phyloP scores from a whole-genome alignment of 2,888 invertebrate genomes.

The Hirtodrosophila duncani region DNA sequence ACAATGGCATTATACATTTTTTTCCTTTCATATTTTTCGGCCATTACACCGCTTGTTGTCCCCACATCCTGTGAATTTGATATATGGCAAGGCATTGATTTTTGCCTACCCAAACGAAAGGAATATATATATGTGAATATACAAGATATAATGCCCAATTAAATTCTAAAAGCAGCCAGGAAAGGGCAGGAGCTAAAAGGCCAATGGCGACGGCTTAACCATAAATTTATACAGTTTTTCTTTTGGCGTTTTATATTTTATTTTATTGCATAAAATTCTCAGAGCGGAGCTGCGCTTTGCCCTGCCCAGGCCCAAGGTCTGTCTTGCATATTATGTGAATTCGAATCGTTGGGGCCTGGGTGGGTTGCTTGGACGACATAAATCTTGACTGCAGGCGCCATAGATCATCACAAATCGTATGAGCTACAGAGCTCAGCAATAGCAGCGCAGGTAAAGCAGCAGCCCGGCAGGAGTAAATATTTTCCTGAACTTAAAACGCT shows the following conservation, averaged over 20 bases:
- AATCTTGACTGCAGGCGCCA: slow-evolving; percentile 66
- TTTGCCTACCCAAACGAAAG: slow-evolving; percentile 42
- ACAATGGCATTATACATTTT: slow-evolving; percentile 35
- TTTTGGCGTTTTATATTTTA: slow-evolving; percentile 58
- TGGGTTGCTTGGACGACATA: slow-evolving; percentile 57
- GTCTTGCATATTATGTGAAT: slow-evolving; percentile 62
- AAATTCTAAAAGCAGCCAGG: slow-evolving; percentile 52
- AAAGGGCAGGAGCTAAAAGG: slow-evolving; percentile 25
- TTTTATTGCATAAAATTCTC: slow-evolving; percentile 61
- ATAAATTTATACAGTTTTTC: slow-evolving; percentile 69
- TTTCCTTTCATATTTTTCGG: slow-evolving; percentile 27
- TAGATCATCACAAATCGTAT: slow-evolving; percentile 67
- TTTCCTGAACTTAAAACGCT: background rate
- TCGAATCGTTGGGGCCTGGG: slow-evolving; percentile 39
- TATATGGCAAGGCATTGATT: slow-evolving; percentile 70
- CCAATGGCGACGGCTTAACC: slow-evolving; percentile 30
- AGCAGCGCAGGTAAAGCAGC: background rate
- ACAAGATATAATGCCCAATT: slow-evolving; percentile 70
- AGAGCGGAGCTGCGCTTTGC: background rate
- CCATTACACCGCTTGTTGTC: slow-evolving; percentile 33
- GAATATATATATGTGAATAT: slow-evolving; percentile 54
- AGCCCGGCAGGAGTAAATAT: background rate
- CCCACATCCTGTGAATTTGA: slow-evolving; percentile 60
- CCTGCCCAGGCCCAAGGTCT: background rate
- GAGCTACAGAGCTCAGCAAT: slow-evolving; percentile 1